phyloP scores from a whole-genome alignment of 2,888 invertebrate genomes.

The Eupithecia inturbata region DNA sequence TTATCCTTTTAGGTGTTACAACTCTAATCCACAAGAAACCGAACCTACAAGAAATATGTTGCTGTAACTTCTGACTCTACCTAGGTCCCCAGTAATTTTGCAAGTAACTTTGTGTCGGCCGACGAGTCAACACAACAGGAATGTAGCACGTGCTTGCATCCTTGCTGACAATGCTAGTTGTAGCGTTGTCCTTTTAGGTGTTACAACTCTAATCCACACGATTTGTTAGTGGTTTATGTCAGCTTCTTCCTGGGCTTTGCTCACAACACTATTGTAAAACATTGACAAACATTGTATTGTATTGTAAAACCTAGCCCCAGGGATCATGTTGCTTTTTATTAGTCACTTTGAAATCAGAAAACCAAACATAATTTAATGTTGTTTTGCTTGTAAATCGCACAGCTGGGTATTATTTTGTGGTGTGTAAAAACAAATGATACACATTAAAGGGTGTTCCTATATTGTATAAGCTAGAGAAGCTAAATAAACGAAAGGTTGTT shows the following conservation, averaged over 20 bases:
- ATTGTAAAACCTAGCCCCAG: not conserved
- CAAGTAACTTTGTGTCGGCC: constrained; percentile 66
- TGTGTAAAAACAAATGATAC: no score
- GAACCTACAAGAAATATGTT: not conserved
- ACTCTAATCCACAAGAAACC: no score
- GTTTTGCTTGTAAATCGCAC: no score
- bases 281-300: no score
- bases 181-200: constrained; percentile 4
- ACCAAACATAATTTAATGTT: no score
- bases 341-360: not conserved
- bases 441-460: no score
- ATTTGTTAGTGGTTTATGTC: not conserved
- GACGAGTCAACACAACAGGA: constrained; percentile 71
- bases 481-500: not conserved
- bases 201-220: not conserved
- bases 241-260: not conserved
- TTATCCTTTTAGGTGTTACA: no score
- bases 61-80: constrained; percentile 49
- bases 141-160: constrained; percentile 68
- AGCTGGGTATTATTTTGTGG: not conserved
- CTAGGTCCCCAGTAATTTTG: constrained; percentile 37
- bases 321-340: not conserved
- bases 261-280: no score
- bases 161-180: constrained; percentile 47
- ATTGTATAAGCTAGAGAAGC: no score